A percentile compares a stretch with the other conserved stretches of the same genome.
Conservation (phyloP, 2,888 invertebrate species). For the Sylvicola cinctus region DNA sequence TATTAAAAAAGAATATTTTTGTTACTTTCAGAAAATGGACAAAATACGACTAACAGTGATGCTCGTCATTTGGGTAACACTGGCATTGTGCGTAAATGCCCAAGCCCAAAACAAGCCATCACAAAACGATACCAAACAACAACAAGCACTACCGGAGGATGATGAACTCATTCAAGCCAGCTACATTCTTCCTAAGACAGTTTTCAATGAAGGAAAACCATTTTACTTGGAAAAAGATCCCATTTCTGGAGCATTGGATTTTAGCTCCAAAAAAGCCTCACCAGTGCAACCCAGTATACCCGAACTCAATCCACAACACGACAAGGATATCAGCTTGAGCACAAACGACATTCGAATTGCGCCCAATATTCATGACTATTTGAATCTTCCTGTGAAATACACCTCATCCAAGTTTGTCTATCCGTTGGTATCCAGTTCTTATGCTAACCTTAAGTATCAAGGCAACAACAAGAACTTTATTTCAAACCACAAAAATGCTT, state of each 20-base stretch:
- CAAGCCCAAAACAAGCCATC: no score
- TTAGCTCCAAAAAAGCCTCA: constrained; percentile 30
- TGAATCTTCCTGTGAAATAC: constrained; percentile 45
- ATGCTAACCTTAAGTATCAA: constrained; percentile 50
- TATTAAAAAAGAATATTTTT: no score
- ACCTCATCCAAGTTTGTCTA: constrained; percentile 45
- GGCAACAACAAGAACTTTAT: constrained; percentile 33
- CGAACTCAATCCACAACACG: constrained; percentile 26
- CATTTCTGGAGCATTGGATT: constrained; percentile 40
- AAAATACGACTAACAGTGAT: no score
- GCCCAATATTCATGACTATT: constrained; percentile 43
- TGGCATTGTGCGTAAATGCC: no score
- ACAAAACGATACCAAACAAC: no score
- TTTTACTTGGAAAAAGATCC: constrained; percentile 50
- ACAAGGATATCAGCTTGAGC: constrained; percentile 33
- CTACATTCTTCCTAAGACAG: constrained; percentile 29
- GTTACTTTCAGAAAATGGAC: no score
- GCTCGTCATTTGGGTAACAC: no score
- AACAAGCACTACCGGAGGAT: not conserved
- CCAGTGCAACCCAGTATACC: constrained; percentile 6
- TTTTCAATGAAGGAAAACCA: constrained; percentile 46
- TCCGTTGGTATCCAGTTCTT: constrained; percentile 47
- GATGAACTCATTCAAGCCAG: constrained; percentile 7
- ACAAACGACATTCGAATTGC: constrained; percentile 23
- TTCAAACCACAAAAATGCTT: constrained; percentile 27